phyloP scores from a whole-genome alignment of 2,113 vertebrate genomes.

The Hippocampus abdominalis region DNA sequence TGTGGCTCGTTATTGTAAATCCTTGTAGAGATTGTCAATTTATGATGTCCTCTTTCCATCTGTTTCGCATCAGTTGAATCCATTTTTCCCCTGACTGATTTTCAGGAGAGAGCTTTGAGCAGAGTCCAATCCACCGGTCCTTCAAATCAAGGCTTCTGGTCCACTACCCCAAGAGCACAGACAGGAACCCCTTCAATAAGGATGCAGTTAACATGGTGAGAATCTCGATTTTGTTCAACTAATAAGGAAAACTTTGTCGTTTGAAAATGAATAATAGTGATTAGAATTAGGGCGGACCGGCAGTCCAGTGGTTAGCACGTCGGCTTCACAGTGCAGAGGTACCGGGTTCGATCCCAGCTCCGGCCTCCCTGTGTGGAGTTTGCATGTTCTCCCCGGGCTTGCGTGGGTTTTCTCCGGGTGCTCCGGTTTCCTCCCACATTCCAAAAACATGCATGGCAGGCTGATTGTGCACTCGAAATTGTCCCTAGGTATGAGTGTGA shows the following conservation, averaged over 20 bases:
- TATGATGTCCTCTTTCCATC: slow-evolving; percentile 5
- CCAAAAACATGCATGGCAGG: no score
- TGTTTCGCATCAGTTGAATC: not conserved
- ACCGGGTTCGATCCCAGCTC: no score
- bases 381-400: no score
- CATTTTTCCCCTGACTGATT: slow-evolving; percentile 6
- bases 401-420: no score
- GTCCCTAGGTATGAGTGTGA: no score
- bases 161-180: slow-evolving; percentile 92
- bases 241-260: not conserved
- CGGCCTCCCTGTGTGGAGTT: no score
- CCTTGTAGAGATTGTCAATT: slow-evolving; percentile 4
- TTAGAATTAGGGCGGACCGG: no score
- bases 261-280: not conserved
- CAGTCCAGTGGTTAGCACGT: no score
- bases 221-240: not conserved
- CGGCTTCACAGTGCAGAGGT: no score
- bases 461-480: no score
- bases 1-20: slow-evolving; percentile 11
- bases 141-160: slow-evolving; percentile 96
- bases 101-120: slow-evolving; percentile 92
- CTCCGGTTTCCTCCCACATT: no score
- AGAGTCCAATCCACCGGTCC: slow-evolving; percentile 91
- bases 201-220: slow-evolving; percentile 97
- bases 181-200: slow-evolving; percentile 92